Evolutionary conservation across 1,140 invertebrate genomes (phyloP).

Genomic region (Drosophila navojoa): DNA sequence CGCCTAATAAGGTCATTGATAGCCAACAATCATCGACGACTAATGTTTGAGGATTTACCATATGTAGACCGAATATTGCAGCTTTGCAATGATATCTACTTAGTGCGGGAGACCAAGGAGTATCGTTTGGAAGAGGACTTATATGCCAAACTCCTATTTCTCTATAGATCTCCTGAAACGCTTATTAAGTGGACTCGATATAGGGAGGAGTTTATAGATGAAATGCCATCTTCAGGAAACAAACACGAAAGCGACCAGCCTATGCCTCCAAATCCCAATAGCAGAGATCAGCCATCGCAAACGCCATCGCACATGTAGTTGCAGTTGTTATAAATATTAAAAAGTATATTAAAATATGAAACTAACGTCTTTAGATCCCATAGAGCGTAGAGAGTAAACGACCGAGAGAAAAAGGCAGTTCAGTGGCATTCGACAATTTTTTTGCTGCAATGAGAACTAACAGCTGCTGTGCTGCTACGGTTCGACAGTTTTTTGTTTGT

Average conservation of each 20-base stretch:
- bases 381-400: no score
- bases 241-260: not conserved
- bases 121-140: slow-evolving; percentile 98
- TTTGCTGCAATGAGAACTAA: no score
- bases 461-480: no score
- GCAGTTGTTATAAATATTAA: no score
- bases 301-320: not conserved
- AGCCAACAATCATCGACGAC: slow-evolving; percentile 92
- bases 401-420: no score
- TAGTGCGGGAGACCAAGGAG: slow-evolving; percentile 97
- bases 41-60: slow-evolving; percentile 98
- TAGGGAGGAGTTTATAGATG: slow-evolving; percentile 48
- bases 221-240: slow-evolving; percentile 1
- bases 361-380: no score
- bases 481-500: no score
- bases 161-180: slow-evolving; percentile 98
- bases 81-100: slow-evolving; percentile 97
- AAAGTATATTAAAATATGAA: no score
- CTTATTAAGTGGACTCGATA: slow-evolving; percentile 95
- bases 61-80: slow-evolving; percentile 97
- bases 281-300: not conserved
- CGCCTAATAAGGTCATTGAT: slow-evolving; percentile 90
- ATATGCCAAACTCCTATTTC: slow-evolving; percentile 98
- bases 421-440: no score
- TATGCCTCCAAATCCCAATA: no score